Evolutionary conservation across 2,113 vertebrate genomes (phyloP).

Genomic region (Neolamprologus kungweensis): DNA sequence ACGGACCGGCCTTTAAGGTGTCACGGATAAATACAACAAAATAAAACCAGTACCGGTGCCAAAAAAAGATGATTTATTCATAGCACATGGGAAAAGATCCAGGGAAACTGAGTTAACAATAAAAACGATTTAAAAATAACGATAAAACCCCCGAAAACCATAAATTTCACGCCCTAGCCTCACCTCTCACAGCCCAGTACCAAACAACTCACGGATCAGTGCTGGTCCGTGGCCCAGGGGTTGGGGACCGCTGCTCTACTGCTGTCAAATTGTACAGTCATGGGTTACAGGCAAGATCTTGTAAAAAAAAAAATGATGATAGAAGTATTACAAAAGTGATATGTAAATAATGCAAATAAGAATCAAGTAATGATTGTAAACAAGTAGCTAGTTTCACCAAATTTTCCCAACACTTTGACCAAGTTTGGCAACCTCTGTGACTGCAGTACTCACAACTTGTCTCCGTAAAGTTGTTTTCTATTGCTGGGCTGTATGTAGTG

Average conservation of each 20-base stretch:
- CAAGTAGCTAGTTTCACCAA: background rate
- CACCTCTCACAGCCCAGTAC: background rate
- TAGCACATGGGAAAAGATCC: background rate
- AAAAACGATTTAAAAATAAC: background rate
- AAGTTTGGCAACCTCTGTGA: background rate
- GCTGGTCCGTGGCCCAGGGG: background rate
- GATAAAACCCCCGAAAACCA: fast-evolving
- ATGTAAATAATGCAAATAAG: background rate
- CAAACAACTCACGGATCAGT: background rate
- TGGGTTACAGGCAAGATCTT: background rate
- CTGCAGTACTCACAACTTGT: background rate
- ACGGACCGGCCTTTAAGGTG: background rate
- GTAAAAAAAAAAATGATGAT: background rate
- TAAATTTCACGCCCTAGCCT: background rate
- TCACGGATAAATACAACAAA: background rate
- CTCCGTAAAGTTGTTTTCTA: background rate
- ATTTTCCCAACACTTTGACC: background rate
- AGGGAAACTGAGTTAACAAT: background rate
- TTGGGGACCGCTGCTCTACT: background rate
- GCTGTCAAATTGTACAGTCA: background rate
- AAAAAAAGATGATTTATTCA: background rate
- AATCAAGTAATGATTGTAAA: background rate
- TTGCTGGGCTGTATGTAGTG: background rate
- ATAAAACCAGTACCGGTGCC: background rate
- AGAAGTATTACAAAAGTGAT: background rate